Percentiles rank a stretch among this genome's conserved stretches.
Evolutionary conservation across 1,140 invertebrate species (phyloP).

Genomic region (Tetramorium alpestre): DNA sequence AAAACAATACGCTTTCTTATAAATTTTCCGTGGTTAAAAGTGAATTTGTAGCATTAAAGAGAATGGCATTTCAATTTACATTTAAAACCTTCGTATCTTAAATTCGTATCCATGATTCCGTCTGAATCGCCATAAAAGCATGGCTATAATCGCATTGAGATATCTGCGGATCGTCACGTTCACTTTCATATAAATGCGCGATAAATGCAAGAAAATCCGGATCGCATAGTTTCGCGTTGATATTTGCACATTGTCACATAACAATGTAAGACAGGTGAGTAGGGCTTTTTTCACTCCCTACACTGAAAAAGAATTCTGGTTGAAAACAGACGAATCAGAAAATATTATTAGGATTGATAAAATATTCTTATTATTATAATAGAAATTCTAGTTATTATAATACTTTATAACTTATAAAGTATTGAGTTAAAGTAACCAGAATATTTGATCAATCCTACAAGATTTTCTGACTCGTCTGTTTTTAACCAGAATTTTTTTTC

Average conservation of each 20-base stretch:
- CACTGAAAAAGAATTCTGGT: too few species aligned
- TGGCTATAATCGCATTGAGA: neutral
- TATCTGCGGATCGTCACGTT: neutral
- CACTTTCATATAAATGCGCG: slow-evolving; percentile 19
- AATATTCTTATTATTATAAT: too few species aligned
- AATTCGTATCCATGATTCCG: neutral
- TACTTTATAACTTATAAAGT: too few species aligned
- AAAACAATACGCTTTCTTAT: neutral
- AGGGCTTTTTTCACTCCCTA: too few species aligned
- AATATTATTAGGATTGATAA: too few species aligned
- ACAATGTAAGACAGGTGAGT: neutral
- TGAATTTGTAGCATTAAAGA: neutral
- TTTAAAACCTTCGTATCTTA: neutral
- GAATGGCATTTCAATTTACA: neutral
- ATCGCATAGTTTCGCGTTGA: neutral
- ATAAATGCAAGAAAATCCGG: neutral
- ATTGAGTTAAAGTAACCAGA: too few species aligned
- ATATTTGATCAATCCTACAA: too few species aligned
- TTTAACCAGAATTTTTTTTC: too few species aligned
- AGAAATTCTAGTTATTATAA: too few species aligned
- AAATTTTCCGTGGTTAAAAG: neutral
- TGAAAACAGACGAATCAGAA: too few species aligned
- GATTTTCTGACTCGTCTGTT: too few species aligned
- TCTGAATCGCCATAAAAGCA: neutral
- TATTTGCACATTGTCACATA: neutral